Conservation (phyloP, 2,113 vertebrate genomes). For the Heterotis niloticus region DNA sequence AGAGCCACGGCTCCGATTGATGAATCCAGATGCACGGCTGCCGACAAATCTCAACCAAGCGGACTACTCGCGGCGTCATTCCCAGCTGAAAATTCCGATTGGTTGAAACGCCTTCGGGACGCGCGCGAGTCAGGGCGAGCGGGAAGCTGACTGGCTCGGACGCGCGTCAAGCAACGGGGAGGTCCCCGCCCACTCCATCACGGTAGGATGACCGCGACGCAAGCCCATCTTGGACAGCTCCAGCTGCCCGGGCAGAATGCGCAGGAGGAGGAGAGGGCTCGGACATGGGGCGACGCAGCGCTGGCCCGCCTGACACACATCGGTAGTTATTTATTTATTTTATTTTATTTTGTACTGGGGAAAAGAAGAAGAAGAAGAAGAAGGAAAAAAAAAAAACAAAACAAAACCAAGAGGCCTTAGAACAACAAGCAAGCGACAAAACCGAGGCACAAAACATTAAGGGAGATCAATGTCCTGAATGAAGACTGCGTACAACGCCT, state of each 20-base stretch:
- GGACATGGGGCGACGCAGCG: slow-evolving; percentile 79
- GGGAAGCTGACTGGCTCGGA: slow-evolving; percentile 36
- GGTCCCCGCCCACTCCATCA: slow-evolving; percentile 55
- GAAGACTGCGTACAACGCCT: slow-evolving; percentile 89
- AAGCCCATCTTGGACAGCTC: slow-evolving; percentile 82
- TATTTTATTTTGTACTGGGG: too few relatives aligned
- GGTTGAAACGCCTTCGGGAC: slow-evolving; percentile 16
- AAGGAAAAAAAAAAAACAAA: too few relatives aligned
- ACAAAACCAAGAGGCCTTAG: slow-evolving; percentile 58
- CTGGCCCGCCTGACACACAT: slow-evolving; percentile 72
- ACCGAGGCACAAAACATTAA: slow-evolving; percentile 49
- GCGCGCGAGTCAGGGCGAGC: not conserved
- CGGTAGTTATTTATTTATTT: slow-evolving; percentile 56
- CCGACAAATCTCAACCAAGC: slow-evolving; percentile 55
- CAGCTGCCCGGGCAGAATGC: slow-evolving; percentile 71
- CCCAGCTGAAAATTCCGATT: slow-evolving; percentile 31
- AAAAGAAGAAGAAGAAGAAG: too few relatives aligned
- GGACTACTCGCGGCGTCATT: slow-evolving; percentile 40
- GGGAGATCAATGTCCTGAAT: slow-evolving; percentile 81
- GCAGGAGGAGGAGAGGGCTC: slow-evolving; percentile 77
- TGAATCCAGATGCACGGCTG: slow-evolving; percentile 47
- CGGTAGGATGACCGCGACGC: slow-evolving; percentile 69
- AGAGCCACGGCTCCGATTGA: slow-evolving; percentile 42
- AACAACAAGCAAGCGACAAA: slow-evolving; percentile 35
- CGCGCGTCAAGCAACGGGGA: slow-evolving; percentile 25